A percentile compares a stretch with the other conserved stretches of the same genome.
phyloP scores from a whole-genome alignment of 2,797 vertebrate species.

The Pangasius larnaudii region DNA sequence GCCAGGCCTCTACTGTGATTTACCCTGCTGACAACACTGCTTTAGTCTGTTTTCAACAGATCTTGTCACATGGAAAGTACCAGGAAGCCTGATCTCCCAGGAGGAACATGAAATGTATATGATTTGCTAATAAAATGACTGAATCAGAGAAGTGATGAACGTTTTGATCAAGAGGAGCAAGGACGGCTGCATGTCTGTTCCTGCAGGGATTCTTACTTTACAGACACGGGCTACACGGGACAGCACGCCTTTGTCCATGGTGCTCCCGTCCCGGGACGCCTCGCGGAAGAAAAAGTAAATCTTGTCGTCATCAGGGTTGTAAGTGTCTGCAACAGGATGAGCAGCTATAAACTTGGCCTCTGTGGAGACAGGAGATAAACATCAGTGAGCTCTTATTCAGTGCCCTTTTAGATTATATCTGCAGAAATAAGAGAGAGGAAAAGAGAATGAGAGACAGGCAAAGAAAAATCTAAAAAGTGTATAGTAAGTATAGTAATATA shows the following conservation, averaged over 20 bases:
- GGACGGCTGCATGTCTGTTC: constrained; percentile 12
- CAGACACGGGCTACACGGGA: constrained; percentile 97
- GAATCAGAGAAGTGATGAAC: constrained; percentile 29
- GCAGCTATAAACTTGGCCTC: constrained; percentile 94
- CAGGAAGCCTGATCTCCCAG: constrained; percentile 52
- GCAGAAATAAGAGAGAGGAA: not conserved
- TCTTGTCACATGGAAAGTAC: constrained; percentile 61
- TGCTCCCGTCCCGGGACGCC: constrained; percentile 87
- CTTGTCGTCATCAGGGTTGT: constrained; percentile 97
- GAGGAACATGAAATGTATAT: constrained; percentile 41
- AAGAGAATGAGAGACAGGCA: not conserved
- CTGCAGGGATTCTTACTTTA: constrained; percentile 80
- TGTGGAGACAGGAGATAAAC: constrained; percentile 68
- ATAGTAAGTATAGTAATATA: too few relatives aligned
- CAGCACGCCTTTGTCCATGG: constrained; percentile 88
- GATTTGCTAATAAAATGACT: constrained; percentile 2
- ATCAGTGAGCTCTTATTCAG: constrained; percentile 7
- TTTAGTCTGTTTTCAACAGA: constrained; percentile 60
- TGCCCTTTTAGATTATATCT: not conserved
- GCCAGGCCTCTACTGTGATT: constrained; percentile 55
- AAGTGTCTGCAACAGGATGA: constrained; percentile 92
- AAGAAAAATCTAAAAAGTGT: not conserved
- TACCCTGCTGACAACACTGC: constrained; percentile 56
- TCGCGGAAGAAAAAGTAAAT: constrained; percentile 99
- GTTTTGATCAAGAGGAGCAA: constrained; percentile 39